These are phyloP conservation scores for Diloba caeruleocephala DNA, from an alignment of 2,888 invertebrate species.

Conservation along the genomic window DNA sequence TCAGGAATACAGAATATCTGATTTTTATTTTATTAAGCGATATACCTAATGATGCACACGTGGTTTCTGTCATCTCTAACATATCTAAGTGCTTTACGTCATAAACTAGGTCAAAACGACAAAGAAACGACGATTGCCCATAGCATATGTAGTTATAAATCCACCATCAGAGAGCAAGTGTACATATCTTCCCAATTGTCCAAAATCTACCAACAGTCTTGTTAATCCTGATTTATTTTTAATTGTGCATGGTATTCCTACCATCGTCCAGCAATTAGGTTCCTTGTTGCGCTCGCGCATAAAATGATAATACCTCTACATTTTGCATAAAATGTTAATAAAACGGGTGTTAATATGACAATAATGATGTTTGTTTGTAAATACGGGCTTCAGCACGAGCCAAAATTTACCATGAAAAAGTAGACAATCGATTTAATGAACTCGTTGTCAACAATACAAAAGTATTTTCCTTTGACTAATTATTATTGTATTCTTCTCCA, in stretches of 20 bases:
- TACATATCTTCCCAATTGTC: too few relatives aligned
- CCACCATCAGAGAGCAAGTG: too few relatives aligned
- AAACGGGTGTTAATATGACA: conserved; percentile 64
- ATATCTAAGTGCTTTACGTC: too few relatives aligned
- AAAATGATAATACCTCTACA: conserved; percentile 23
- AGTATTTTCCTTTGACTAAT: background rate
- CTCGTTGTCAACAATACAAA: conserved; percentile 10
- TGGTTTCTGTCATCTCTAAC: too few relatives aligned
- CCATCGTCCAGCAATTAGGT: conserved; percentile 55
- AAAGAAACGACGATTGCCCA: too few relatives aligned
- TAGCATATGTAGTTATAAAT: too few relatives aligned
- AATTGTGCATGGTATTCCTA: conserved; percentile 20
- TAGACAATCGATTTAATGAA: conserved; percentile 42
- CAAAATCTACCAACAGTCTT: too few relatives aligned
- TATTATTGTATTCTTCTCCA: background rate
- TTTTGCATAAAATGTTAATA: conserved; percentile 62
- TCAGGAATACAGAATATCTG: too few relatives aligned
- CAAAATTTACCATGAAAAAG: background rate
- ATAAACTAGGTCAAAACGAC: too few relatives aligned
- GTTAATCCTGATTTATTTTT: too few relatives aligned
- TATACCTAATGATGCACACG: too few relatives aligned
- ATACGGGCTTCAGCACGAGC: conserved; percentile 27
- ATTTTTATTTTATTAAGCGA: too few relatives aligned
- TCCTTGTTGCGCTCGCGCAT: conserved; percentile 53
- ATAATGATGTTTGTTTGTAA: conserved; percentile 33